A percentile compares a stretch with the other conserved stretches of the same genome.
Evolutionary conservation across 1,140 invertebrate species (phyloP).

Genomic region (Meteorus sp.): DNA sequence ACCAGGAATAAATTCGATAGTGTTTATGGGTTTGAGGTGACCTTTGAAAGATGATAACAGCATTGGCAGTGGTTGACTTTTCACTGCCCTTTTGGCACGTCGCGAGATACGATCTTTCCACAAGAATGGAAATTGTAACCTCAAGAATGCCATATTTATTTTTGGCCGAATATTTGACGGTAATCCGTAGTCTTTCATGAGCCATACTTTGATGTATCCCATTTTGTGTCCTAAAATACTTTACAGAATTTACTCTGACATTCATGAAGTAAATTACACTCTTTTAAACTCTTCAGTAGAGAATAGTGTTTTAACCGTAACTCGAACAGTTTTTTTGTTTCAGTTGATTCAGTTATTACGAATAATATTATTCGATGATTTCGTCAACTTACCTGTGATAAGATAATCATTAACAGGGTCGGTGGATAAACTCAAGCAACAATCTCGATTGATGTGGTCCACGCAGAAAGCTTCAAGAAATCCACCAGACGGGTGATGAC

Average conservation of each 20-base stretch:
- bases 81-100: conserved; percentile 65
- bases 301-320: conserved; percentile 6
- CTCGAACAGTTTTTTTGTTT: conserved; percentile 4
- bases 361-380: too few species aligned
- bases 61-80: conserved; percentile 64
- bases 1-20: conserved; percentile 40
- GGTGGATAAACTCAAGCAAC: conserved; percentile 65
- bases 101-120: conserved; percentile 64
- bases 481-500: conserved; percentile 69
- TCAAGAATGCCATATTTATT: conserved; percentile 62
- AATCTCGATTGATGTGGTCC: conserved; percentile 68
- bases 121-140: conserved; percentile 71
- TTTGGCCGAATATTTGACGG: conserved; percentile 24
- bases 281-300: background rate
- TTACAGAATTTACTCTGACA: conserved; percentile 4
- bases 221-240: conserved; percentile 58
- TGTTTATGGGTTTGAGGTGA: conserved; percentile 39
- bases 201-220: conserved; percentile 75
- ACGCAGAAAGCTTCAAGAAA: conserved; percentile 66
- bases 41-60: conserved; percentile 58
- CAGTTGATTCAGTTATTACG: too few species aligned
- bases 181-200: conserved; percentile 64
- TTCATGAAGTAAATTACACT: background rate
- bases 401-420: conserved; percentile 68
- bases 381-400: conserved; percentile 66